Evolutionary conservation across 2,888 invertebrate species (phyloP).

Genomic region (Periphyllus acericola): DNA sequence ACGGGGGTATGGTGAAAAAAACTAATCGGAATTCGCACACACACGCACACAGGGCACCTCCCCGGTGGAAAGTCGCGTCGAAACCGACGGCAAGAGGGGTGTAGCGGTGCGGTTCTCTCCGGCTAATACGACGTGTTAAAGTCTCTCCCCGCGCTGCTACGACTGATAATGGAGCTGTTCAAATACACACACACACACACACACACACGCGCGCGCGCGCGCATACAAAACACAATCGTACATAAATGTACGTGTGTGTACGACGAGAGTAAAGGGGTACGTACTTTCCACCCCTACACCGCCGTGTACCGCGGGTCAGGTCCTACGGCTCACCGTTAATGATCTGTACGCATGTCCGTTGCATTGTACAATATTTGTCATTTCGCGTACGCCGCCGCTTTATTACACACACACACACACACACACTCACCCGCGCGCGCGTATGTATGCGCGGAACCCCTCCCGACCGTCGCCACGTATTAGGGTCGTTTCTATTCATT

Average conservation of each 20-base stretch:
- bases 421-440: no score
- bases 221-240: constrained; percentile 13
- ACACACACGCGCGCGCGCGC: not conserved
- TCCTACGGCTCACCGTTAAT: constrained; percentile 31
- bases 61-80: not conserved
- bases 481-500: constrained; percentile 57
- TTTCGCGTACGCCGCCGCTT: constrained; percentile 49
- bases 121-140: constrained; percentile 17
- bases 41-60: not conserved
- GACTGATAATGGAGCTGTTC: constrained; percentile 55
- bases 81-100: not conserved
- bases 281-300: constrained; percentile 20
- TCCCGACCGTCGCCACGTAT: constrained; percentile 31
- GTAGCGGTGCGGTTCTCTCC: not conserved
- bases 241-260: not conserved
- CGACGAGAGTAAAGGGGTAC: constrained; percentile 39
- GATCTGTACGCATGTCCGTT: constrained; percentile 59
- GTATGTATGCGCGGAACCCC: constrained; percentile 7
- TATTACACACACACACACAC: constrained; percentile 8
- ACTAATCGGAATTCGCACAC: constrained; percentile 16
- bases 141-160: not conserved
- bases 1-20: not conserved
- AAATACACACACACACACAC: not conserved
- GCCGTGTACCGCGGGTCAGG: no score
- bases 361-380: constrained; percentile 51